Base-by-base conservation (phyloP, 23 tunicate genomes). In the Ascidia mentula region DNA sequence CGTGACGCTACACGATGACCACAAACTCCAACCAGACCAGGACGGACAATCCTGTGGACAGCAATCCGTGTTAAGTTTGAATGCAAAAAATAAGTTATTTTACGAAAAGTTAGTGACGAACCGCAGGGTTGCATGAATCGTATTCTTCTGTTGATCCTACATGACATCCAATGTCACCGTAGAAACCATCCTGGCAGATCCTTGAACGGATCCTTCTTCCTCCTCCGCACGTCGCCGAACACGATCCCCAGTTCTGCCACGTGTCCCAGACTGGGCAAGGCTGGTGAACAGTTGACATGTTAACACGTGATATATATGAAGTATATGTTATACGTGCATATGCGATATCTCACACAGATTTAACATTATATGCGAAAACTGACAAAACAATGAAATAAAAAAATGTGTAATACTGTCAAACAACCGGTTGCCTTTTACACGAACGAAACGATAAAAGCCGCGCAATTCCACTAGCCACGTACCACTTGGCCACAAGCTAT, bases 151-250 rank as follows among this genome's bases (percentile, higher is more conserved):
- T 72, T 35, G 34, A 81, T 2, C 89, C 90, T 45, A 74, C 86
- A 30, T 77, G 75, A 71, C 94, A 89, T 59, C 94, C 94, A 17
- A 71, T 32, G 72, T 89, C 94, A 22, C 94, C 94, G 36, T 81
- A 32, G 71, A 82, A 59, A 38, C 94, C 94, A 39, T 77, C 31
- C 26, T 45, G 36, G 40, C 94, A 89, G 9, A 42, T 40, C 33
- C 94, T 71, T 18, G 39, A 73, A 24, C 87, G 71, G 20, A 34
- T 17, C 6, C 33, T 24, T 45, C 80, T 77, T 45, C 94, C 94
- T 38, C 94, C 84, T 22, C 94, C 94, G 53, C 94, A 89, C 24
- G 88, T 75, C 24, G 28, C 59, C 18, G 88, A 73, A 72, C 92
- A 87, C 6, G 35, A 4, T 37, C 72, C 75, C 86, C 86, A 87